These are phyloP conservation scores for Andricus curvator DNA, from an alignment of 2,888 invertebrate genomes.

Conservation along the genomic window DNA sequence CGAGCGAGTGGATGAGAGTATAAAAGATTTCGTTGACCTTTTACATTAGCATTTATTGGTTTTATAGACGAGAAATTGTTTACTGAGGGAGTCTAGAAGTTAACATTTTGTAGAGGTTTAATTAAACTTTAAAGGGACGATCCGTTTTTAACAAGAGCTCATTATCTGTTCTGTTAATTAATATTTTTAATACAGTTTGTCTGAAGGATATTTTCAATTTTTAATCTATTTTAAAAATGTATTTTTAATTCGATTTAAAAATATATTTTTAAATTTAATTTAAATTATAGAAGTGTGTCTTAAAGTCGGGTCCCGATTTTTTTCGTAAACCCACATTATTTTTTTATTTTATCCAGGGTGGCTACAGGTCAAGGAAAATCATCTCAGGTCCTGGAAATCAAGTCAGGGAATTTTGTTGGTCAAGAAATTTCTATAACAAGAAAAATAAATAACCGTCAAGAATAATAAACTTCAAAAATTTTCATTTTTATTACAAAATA, in stretches of 20 bases:
- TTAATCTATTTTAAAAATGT: no score
- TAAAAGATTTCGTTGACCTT: conserved; percentile 37
- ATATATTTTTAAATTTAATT: neutral
- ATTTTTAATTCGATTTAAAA: no score
- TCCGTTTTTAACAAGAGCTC: neutral
- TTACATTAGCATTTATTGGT: conserved; percentile 13
- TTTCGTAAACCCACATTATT: no score
- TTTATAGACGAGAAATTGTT: conserved; percentile 12
- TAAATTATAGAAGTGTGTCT: neutral
- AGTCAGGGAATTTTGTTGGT: no score
- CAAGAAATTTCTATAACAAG: no score
- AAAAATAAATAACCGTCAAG: no score
- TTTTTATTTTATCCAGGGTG: no score
- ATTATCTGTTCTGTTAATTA: neutral
- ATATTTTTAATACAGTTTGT: no score
- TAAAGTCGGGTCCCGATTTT: neutral
- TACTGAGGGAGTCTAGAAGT: neutral
- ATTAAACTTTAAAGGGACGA: neutral
- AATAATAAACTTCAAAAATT: no score
- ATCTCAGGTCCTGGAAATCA: no score
- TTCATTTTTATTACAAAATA: no score
- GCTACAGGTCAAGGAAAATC: no score
- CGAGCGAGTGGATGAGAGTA: conserved; percentile 5
- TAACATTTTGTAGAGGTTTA: neutral
- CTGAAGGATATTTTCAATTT: neutral